Conservation (phyloP, 1,140 invertebrate species). For the Drosophila ercepeae region DNA sequence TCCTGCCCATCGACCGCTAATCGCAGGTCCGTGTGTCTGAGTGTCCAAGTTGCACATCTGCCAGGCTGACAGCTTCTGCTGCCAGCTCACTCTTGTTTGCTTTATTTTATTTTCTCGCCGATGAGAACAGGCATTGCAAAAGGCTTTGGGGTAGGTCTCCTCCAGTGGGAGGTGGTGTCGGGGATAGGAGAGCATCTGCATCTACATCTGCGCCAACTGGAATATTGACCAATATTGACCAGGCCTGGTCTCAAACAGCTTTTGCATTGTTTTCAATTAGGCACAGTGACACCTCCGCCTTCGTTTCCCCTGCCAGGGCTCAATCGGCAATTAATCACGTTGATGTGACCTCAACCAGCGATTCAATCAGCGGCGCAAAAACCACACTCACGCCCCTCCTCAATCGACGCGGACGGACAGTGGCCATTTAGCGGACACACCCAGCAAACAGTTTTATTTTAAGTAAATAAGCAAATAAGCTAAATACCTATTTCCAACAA, state of each 20-base stretch:
- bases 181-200: neutral
- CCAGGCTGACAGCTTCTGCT: constrained; percentile 56
- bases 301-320: neutral
- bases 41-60: constrained; percentile 21
- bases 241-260: constrained; percentile 7
- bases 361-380: constrained; percentile 65
- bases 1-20: constrained; percentile 28
- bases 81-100: constrained; percentile 32
- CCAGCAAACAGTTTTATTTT: constrained; percentile 77
- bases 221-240: constrained; percentile 39
- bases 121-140: constrained; percentile 18
- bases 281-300: constrained; percentile 35
- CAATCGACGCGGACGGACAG: constrained; percentile 53
- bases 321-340: constrained; percentile 75
- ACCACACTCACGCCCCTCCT: constrained; percentile 35
- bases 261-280: constrained; percentile 41
- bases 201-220: too few relatives aligned
- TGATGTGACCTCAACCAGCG: constrained; percentile 72
- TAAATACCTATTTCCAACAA: too few relatives aligned
- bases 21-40: constrained; percentile 18
- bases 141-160: constrained; percentile 60
- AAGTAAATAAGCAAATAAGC: constrained; percentile 73
- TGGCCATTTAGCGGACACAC: constrained; percentile 77
- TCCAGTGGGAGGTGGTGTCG: too few relatives aligned
- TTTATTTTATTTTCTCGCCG: constrained; percentile 45